These are phyloP conservation scores for Saguinus imperator DNA, from an alignment of 2,113 vertebrate genomes.

Conservation along the genomic window DNA sequence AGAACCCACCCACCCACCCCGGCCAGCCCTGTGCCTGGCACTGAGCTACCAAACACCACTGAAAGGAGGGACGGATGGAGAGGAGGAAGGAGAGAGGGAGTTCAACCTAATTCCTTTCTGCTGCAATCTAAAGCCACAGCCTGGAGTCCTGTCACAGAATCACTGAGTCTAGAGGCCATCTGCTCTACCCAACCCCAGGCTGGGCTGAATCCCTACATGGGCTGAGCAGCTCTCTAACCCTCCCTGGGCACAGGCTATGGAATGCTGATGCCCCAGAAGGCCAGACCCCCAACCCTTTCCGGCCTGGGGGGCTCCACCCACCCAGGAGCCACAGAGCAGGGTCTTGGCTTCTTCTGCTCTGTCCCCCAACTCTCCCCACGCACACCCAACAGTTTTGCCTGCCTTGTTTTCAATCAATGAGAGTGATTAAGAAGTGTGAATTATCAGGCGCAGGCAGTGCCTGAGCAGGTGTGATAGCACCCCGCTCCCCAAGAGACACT, in stretches of 20 bases:
- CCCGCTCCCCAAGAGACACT: neutral
- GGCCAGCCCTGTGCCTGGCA: neutral
- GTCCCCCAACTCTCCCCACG: accelerated
- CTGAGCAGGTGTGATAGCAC: constrained; percentile 55
- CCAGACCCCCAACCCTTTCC: neutral
- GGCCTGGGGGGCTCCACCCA: neutral
- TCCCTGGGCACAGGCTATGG: neutral
- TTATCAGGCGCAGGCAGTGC: neutral
- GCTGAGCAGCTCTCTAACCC: neutral
- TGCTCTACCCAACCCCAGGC: neutral
- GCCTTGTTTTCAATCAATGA: constrained; percentile 71
- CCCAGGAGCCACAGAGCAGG: neutral
- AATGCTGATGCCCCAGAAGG: neutral
- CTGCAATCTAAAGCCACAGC: neutral
- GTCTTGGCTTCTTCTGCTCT: neutral
- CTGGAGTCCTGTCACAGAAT: neutral
- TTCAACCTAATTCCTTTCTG: neutral
- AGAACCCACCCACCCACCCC: neutral
- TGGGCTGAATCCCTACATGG: accelerated
- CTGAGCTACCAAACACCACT: neutral
- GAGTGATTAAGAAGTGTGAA: constrained; percentile 69
- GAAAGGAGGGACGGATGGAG: neutral
- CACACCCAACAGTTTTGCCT: neutral
- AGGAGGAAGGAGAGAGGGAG: neutral
- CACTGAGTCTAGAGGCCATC: neutral